Percentiles rank a stretch among this genome's conserved stretches.
Evolutionary conservation across 92 coral and sea anemone species (phyloP).

Genomic region (Paramuricea clavata): DNA sequence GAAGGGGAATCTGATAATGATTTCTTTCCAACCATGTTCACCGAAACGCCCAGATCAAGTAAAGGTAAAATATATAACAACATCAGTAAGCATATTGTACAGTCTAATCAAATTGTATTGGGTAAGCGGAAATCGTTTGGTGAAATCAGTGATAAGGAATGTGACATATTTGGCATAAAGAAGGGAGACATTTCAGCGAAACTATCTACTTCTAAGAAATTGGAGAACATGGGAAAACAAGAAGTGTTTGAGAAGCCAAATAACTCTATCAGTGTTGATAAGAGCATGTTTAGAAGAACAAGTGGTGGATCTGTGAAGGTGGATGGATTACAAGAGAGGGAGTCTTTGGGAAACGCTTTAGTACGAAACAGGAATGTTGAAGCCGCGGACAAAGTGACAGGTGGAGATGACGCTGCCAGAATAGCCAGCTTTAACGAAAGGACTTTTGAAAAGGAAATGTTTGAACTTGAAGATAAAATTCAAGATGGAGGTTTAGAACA

Average conservation of each 20-base stretch:
- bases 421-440: neutral
- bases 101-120: neutral
- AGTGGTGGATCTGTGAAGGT: neutral
- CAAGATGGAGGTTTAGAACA: neutral
- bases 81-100: neutral
- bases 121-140: neutral
- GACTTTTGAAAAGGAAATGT: neutral
- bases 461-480: neutral
- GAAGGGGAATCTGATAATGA: neutral
- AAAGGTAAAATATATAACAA: neutral
- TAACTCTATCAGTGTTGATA: neutral
- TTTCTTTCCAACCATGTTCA: neutral
- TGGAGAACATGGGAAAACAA: neutral
- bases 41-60: slow-evolving; percentile 31
- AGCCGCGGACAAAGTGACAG: neutral
- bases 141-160: neutral
- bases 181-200: slow-evolving; percentile 1
- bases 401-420: neutral
- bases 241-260: neutral
- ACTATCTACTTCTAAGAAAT: neutral
- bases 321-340: neutral
- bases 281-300: neutral
- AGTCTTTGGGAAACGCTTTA: neutral
- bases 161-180: neutral
- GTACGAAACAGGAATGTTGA: neutral